Base-by-base conservation (phyloP, 2,888 invertebrate species). In the Mamestra brassicae region DNA sequence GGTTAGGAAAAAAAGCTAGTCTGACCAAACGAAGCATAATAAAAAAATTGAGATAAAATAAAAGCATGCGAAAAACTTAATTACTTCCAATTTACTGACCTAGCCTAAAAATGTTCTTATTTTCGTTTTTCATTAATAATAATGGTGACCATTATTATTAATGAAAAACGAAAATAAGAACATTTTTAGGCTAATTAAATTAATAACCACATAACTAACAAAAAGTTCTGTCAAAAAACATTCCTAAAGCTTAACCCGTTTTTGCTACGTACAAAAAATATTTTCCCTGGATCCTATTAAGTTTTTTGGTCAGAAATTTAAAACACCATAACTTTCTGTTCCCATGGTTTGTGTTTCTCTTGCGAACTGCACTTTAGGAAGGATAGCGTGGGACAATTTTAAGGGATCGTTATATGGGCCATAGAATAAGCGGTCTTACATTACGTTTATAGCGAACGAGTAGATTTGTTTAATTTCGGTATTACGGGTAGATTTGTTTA, bases 341-440 rank as follows among this genome's bases (percentile, higher is more conserved):
- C 85, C 83, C 85, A 88, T 82, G 83, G 78, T n/a, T 61, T 74
- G 73, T 66, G 72, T 77, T 85, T 87, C 88, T 84, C 89, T 83
- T 80, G 89, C 80, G 86, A 89, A 88, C 83, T 77, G 50, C 70
- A 75, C 71, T 68, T 75, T 83, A 64, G 62, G 57, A 71, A 57
- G 57, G 61, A 76, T 76, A 81, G 81, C 87, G 90, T 90, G 90
- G 80, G 89, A 89, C 74, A 74, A 36, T 68, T 58, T 58, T 66
- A 42, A 67, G 74, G 79, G 71, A 75, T 77, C 79, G 74, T 74
- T 80, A 68, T 67, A 79, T 17, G 55, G 81, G 87, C 81, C 67
- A 42, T 45, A 66, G 79, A 73, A 11, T 0, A 74, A 74, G 76
- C 89, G 81, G 26, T 63, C 38, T 4, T 11, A 13, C 7, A 55